Evolutionary conservation across 2,113 vertebrate species (phyloP).

Genomic region (Sander vitreus): DNA sequence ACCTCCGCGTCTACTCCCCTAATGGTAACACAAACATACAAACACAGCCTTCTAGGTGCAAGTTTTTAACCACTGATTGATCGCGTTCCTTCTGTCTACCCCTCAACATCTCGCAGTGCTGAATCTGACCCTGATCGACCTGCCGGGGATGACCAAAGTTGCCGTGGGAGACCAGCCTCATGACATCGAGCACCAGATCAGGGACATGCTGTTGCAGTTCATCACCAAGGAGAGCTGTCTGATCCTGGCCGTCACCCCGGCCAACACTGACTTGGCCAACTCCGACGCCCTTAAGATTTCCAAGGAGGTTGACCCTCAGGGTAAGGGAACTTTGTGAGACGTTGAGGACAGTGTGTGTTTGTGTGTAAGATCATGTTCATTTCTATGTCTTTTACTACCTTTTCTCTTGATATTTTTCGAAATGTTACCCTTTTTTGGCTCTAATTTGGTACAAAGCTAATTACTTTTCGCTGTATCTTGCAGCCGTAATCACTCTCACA

Average conservation of each 20-base stretch:
- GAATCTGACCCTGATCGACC: slow-evolving; percentile 94
- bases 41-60: not conserved
- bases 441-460: slow-evolving; percentile 17
- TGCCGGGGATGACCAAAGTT: slow-evolving; percentile 97
- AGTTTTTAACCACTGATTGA: not conserved
- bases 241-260: slow-evolving; percentile 94
- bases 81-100: not conserved
- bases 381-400: not conserved
- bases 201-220: slow-evolving; percentile 96
- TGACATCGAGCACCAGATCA: slow-evolving; percentile 97
- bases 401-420: not conserved
- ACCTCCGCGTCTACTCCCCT: slow-evolving; percentile 94
- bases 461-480: slow-evolving; percentile 20
- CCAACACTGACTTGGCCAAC: slow-evolving; percentile 95
- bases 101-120: slow-evolving; percentile 81
- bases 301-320: slow-evolving; percentile 96
- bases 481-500: slow-evolving; percentile 19
- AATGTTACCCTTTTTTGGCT: slow-evolving; percentile 1
- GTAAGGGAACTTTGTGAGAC: slow-evolving; percentile 61
- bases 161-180: slow-evolving; percentile 94
- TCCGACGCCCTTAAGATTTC: slow-evolving; percentile 95
- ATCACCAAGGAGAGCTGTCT: slow-evolving; percentile 94
- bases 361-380: not conserved
- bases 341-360: not conserved
- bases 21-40: slow-evolving; percentile 70